Base-by-base conservation (phyloP, 1,140 invertebrate species). In the Lysiphlebus fabarum region DNA sequence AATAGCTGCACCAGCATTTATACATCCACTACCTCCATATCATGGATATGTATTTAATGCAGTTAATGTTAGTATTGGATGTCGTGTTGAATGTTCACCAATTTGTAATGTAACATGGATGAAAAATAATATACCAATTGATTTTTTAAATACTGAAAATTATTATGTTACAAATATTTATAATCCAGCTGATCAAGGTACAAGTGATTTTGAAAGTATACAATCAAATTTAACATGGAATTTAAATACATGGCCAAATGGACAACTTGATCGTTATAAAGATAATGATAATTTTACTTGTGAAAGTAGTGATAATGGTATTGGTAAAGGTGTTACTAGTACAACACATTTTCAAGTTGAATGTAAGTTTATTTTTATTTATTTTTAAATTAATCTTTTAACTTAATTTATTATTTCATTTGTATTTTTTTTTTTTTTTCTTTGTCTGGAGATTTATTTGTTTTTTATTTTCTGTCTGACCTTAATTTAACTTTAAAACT, bases 211-310 rank as follows among this genome's bases (percentile, higher is more conserved):
- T 69, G 88, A 93, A 75, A 93, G 91, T 38, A 87, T 93, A 17
- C 83, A 90, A 57, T 93, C 91, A 7, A 91, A 86, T 47, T 80
- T 96, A 69, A 85, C 89, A 7, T 87, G 84, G 84, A 94, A 94
- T 78, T 86, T 95, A 83, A 83, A 85, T 2, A 85, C 86, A 41
- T 93, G 92, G 90, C 85, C 91, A 1, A 84, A 85, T 40, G 83
- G 85, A 44, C 85, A 87, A 64, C 81, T 96, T 44, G 88, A 93
- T 66, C 85, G 90, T 14, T 76, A 85, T 14, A 80, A 83, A 5
- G 90, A 93, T 74, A 90, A 90, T 65, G 88, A 88, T 9, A 89
- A 90, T 71, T 95, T 94, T 73, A 91, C 89, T 17, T 96, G 93
- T 75, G 79, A 85, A 51, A 92, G 90, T 53, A 89, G 85, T 9